Base-by-base conservation (phyloP, 2,113 vertebrate species). In the Pelvicachromis taeniatus region DNA sequence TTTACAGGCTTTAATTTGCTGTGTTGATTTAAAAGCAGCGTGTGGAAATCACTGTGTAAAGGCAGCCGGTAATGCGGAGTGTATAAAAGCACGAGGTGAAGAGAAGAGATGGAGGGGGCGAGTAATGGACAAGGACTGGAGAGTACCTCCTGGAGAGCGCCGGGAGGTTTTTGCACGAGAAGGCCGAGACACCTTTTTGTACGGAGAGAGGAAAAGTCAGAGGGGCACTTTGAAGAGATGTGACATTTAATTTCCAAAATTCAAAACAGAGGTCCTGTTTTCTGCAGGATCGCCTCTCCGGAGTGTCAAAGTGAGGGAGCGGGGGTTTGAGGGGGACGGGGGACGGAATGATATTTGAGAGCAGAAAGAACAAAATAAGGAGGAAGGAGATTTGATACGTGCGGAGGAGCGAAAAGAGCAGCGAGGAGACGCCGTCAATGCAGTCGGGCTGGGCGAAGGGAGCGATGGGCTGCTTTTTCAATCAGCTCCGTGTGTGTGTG, bases 211-310 rank as follows among this genome's bases (percentile, higher is more conserved):
- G 80, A 91, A 81, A 84, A 77, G 83, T 86, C 85, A 82, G 48
- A 59, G 68, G 53, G 78, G 56, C 81, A 56, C 63, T 81, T 48
- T 86, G 19, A 88, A 52, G 52, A 87, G 87, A 86, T 80, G 73
- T 87, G 89, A 92, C 87, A 90, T 90, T 87, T 87, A 61, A 86
- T 89, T 81, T 84, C 50, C 63, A 61, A 63, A 73, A 82, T 87
- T 89, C 33, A 84, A 83, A 79, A 80, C 78, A 65, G 42, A 79
- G 48, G 59, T 80, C 53, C 31, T 11, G 65, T 58, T 55, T 50
- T 83, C 77, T n/a, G 65, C 54, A 77, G 85, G 31, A 8, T 54
- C 68, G n/a, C 45, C 55, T 80, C 68, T 38, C 12, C 4, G 1
- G 4, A 75, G 68, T 31, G 16, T 56, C 14, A 52, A 40, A 11